Percentiles rank a stretch among this genome's conserved stretches.
Evolutionary conservation across 2,113 vertebrate genomes (phyloP).

Genomic region (Scophthalmus maximus): DNA sequence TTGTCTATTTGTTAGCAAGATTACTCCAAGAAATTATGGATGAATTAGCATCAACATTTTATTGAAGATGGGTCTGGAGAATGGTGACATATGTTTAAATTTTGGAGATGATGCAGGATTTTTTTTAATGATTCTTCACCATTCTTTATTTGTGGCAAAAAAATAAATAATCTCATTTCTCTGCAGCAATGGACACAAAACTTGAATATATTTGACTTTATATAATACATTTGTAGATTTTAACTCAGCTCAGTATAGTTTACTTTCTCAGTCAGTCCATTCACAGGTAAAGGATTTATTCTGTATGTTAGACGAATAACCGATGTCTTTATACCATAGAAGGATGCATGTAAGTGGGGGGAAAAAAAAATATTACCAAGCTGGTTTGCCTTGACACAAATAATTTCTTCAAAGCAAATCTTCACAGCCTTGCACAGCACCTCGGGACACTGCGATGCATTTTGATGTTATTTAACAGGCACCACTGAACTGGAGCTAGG

Average conservation of each 20-base stretch:
- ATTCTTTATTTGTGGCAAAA: no score
- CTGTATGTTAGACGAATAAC: background rate
- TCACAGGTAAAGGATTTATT: background rate
- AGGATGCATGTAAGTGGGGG: background rate
- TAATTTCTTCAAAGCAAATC: conserved; percentile 43
- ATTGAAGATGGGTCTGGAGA: no score
- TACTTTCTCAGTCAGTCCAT: background rate
- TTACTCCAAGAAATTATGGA: no score
- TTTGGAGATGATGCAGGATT: no score
- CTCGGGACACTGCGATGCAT: conserved; percentile 36
- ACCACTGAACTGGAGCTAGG: conserved; percentile 35
- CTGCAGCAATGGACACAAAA: background rate
- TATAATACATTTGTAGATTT: background rate
- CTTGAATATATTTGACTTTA: background rate
- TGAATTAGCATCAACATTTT: no score
- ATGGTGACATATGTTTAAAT: no score
- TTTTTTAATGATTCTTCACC: no score
- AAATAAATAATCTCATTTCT: background rate
- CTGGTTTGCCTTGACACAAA: conserved; percentile 37
- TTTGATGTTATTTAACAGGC: conserved; percentile 53
- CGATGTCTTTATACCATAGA: background rate
- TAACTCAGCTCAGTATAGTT: background rate
- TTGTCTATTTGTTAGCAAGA: no score
- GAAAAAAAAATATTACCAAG: background rate
- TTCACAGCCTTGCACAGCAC: conserved; percentile 31